phyloP scores from a whole-genome alignment of 2,113 vertebrate genomes.

The Bos indicus region DNA sequence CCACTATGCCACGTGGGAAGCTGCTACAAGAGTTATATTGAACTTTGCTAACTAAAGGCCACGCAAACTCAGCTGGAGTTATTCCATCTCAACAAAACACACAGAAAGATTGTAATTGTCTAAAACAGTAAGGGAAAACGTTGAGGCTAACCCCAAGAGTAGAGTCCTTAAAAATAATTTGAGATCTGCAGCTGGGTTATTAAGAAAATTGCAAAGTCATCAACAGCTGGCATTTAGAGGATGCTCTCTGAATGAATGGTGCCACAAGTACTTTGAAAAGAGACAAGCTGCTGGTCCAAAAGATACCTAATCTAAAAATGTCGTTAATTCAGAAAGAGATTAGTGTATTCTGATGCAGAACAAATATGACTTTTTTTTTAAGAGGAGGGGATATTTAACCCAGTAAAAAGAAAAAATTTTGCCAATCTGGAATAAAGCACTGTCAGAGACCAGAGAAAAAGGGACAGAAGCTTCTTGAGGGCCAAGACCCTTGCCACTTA shows the following conservation, averaged over 20 bases:
- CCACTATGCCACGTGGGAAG: background rate
- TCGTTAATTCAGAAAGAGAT: background rate
- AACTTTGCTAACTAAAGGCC: slow-evolving; percentile 2
- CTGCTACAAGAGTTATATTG: background rate
- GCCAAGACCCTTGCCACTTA: slow-evolving; percentile 78
- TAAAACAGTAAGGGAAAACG: background rate
- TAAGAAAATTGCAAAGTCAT: slow-evolving; percentile 50
- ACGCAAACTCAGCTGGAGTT: background rate
- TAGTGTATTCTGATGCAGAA: background rate
- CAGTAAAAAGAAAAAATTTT: background rate
- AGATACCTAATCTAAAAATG: background rate
- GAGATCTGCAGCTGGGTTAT: background rate
- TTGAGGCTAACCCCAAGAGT: background rate
- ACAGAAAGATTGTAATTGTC: background rate
- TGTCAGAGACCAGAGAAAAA: background rate
- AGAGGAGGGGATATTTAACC: background rate
- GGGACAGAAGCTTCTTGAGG: background rate
- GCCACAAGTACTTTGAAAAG: background rate
- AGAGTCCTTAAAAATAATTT: background rate
- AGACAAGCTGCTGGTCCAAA: background rate
- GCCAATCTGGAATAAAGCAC: background rate
- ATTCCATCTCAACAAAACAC: background rate
- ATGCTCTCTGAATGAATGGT: background rate
- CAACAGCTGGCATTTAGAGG: background rate
- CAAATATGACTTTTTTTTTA: background rate